Evolutionary conservation across 2,888 invertebrate species (phyloP), one percentile per base, ranked within the genome.

Genomic region (Willowsia nigromaculata): DNA sequence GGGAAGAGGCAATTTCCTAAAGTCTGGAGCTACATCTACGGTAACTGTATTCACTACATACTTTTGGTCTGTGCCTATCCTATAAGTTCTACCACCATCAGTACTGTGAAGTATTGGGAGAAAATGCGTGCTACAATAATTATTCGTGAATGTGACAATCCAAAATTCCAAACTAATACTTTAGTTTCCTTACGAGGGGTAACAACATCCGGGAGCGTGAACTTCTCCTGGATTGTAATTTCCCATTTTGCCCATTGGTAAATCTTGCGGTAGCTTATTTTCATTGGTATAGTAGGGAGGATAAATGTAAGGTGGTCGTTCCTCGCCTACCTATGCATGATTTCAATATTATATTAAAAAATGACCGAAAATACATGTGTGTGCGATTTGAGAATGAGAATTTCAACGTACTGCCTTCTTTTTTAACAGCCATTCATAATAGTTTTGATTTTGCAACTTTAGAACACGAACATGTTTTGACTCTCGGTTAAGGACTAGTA

Each of bases 401-500:
- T n/a, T n/a, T n/a, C n/a, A n/a, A 83, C 89, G 84, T 85, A 91
- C 90, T 6, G 88, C 88, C 88, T 91, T 90, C 81, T 90, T 91
- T 50, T 91, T 91, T 25, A 91, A 62, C 13, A 89, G 74, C 89
- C 89, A 90, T 53, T 89, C 89, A n/a, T 91, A 91, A 56, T 91
- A 91, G 50, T 91, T 89, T 37, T 90, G 90, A 81, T 92, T 92
- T 56, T 91, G 90, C n/a, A 91, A 74, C 59, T 89, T 91, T 37
- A 91, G 62, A 47, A 91, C 91, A 25, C 92, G 87, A 0, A 92
- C 90, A 76, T 92, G 92, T 65, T 93, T 93, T 0, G 92, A 92
- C 11, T 90, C 91, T 33, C 90, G 83, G 25, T 91, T 91, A n/a
- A 93, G 90, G 7, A 92, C 91, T 5, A 93, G 78, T 0, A 93